Evolutionary conservation across 2,888 invertebrate species (phyloP), one percentile per base, ranked within the genome.

Genomic region (Papilio protenor): DNA sequence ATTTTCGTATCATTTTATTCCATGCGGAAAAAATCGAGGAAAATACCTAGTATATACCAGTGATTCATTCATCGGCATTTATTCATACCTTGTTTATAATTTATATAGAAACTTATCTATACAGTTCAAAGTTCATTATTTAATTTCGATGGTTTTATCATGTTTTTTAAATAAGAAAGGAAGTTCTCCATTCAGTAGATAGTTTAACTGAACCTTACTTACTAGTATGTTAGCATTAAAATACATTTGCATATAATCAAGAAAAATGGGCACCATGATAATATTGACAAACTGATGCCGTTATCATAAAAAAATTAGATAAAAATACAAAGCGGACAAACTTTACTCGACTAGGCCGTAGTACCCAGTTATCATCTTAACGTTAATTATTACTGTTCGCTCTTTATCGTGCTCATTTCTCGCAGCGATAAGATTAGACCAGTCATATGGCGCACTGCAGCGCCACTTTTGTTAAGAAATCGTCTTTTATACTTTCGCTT

Each of bases 301-400:
- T 86, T 88, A 88, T 87, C 87, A 82, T 72, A 75, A 78, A 83
- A 85, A 85, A 85, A 85, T 83, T 33, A 83, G 82, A 82, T 81
- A 82, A 80, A 69, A 69, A 69, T 45, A 82, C 82, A 84, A 82
- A 83, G 84, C 83, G 82, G 81, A 79, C 80, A 84, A 87, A 86
- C 86, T 87, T 86, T 85, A 85, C 84, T 84, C 87, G 89, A 89
- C 89, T 87, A 85, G 83, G 84, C 83, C 87, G 86, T 87, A 81
- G 86, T 87, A 81, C 86, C 85, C 83, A 88, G 84, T 91, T 93
- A 93, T 91, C 91, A 88, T 83, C 81, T 83, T 82, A 85, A 83
- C 87, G 91, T 87, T 94, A 93, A 93, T 93, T 93, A 91, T 89
- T 87, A 85, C 86, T 87, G 90, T 85, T 88, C 87, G 88, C 88